These are phyloP conservation scores for Drosophila albomicans DNA, from an alignment of 1,140 invertebrate genomes.

Conservation along the genomic window DNA sequence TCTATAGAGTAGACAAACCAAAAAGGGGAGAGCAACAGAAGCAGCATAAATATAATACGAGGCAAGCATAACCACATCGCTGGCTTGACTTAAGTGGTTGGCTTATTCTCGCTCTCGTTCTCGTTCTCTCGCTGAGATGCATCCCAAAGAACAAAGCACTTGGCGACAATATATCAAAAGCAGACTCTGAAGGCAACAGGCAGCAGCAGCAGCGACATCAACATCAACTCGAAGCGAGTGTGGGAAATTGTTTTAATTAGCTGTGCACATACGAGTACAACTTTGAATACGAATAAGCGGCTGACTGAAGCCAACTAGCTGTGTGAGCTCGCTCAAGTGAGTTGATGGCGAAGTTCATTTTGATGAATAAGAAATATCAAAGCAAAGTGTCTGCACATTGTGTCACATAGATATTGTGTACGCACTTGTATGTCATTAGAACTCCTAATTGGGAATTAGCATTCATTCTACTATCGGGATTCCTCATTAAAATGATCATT, in stretches of 20 bases:
- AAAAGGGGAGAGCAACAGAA: neutral
- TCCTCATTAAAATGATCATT: neutral
- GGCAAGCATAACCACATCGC: neutral
- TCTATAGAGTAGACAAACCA: neutral
- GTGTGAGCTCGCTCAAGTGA: slow-evolving; percentile 4
- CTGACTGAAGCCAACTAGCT: neutral
- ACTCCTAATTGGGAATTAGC: neutral
- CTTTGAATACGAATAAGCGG: slow-evolving; percentile 6
- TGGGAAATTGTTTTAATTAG: slow-evolving; percentile 58
- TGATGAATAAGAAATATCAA: neutral
- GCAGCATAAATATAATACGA: slow-evolving; percentile 14
- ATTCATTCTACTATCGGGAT: neutral
- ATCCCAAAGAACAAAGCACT: slow-evolving; percentile 40
- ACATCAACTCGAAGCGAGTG: slow-evolving; percentile 22
- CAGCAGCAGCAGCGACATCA: neutral
- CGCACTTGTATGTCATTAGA: neutral
- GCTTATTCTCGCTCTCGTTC: neutral
- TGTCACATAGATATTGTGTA: too few species aligned
- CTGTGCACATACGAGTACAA: slow-evolving; percentile 9
- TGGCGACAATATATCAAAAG: slow-evolving; percentile 57
- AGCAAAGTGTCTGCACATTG: neutral
- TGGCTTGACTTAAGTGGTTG: slow-evolving; percentile 52
- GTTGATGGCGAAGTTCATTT: neutral
- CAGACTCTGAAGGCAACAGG: neutral
- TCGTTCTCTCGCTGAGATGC: neutral